Conservation (phyloP, 2,797 vertebrate genomes). For the Cheirogaleus major region DNA sequence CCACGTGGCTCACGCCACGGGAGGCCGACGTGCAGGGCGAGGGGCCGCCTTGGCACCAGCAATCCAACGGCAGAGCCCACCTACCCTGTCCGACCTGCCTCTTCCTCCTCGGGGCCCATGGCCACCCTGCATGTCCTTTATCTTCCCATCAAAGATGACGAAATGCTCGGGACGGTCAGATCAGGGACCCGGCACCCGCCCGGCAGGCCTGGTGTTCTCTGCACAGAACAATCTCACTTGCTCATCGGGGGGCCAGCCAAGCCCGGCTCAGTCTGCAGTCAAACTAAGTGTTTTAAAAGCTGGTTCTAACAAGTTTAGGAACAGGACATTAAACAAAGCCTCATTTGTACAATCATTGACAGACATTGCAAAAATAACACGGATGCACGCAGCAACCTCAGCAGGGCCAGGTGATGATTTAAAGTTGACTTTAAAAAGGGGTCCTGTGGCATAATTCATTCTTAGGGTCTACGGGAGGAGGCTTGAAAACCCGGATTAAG, state of each 20-base stretch:
- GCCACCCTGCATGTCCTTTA: fast-evolving
- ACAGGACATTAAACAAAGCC: constrained; percentile 57
- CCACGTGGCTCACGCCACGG: background rate
- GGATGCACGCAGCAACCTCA: constrained; percentile 57
- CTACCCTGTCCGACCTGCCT: background rate
- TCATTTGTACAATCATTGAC: constrained; percentile 67
- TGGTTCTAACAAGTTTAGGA: constrained; percentile 64
- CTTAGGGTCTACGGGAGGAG: background rate
- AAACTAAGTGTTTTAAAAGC: constrained; percentile 54
- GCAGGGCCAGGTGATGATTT: constrained; percentile 67
- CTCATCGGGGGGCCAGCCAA: constrained; percentile 20
- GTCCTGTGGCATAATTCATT: background rate
- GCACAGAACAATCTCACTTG: background rate
- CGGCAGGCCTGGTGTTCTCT: background rate
- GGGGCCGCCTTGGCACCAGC: fast-evolving
- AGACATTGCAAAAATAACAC: constrained; percentile 59
- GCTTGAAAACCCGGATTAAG: background rate
- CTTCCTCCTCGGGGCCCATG: background rate
- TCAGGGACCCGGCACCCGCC: background rate
- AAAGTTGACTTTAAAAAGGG: constrained; percentile 60
- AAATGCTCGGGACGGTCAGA: background rate
- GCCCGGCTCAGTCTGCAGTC: constrained; percentile 33
- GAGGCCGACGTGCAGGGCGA: background rate
- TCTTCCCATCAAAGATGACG: fast-evolving
- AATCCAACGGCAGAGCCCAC: fast-evolving